These are phyloP conservation scores for Paguma larvata DNA, from an alignment of 2,797 vertebrate genomes.

Conservation along the genomic window DNA sequence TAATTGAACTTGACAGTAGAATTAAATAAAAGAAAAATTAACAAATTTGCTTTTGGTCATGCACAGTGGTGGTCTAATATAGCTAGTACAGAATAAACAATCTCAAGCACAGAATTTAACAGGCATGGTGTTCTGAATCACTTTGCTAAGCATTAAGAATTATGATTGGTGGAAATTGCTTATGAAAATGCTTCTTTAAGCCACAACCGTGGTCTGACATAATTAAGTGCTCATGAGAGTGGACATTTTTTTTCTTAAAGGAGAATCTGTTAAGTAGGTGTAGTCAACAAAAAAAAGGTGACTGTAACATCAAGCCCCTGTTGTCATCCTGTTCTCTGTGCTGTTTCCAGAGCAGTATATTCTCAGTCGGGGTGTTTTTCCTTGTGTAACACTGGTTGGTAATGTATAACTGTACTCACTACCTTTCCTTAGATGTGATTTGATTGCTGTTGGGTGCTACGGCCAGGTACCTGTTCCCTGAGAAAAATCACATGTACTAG, in stretches of 20 bases:
- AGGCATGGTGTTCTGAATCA: neutral
- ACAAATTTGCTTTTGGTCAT: neutral
- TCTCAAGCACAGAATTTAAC: neutral
- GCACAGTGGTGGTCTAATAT: neutral
- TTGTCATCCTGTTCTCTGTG: neutral
- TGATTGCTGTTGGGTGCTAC: neutral
- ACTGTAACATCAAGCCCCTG: neutral
- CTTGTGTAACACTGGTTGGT: neutral
- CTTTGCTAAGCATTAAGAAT: neutral
- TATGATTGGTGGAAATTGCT: neutral
- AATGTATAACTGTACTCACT: neutral
- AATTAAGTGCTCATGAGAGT: neutral
- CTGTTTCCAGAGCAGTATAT: neutral
- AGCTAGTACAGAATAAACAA: neutral
- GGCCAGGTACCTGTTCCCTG: neutral
- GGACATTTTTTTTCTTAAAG: neutral
- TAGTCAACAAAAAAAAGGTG: neutral
- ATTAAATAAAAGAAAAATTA: conserved; percentile 57
- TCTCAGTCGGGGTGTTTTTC: neutral
- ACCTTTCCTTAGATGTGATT: neutral
- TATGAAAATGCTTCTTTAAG: conserved; percentile 1
- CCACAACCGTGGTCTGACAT: neutral
- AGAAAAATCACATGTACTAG: neutral
- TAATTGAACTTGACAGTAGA: conserved; percentile 32
- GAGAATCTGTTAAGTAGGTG: neutral